Conservation (phyloP, 2,797 vertebrate species). For the Clarias fuscus region DNA sequence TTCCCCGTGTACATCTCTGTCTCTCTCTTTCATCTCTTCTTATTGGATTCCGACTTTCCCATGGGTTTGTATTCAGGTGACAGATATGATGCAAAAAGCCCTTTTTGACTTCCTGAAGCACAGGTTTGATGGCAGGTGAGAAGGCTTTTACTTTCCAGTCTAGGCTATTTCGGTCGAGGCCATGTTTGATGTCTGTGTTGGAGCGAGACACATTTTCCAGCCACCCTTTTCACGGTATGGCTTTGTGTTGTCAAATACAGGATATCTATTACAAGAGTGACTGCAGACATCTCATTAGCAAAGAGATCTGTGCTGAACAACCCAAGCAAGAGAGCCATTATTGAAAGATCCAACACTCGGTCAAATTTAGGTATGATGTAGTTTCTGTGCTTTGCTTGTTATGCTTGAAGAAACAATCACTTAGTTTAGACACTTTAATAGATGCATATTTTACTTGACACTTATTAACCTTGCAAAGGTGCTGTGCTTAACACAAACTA, state of each 20-base stretch:
- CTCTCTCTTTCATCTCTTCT: slow-evolving; percentile 55
- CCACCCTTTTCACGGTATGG: slow-evolving; percentile 15
- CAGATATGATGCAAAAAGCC: slow-evolving; percentile 99
- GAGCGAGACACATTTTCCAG: not conserved
- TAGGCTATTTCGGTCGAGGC: not conserved
- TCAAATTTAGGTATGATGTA: slow-evolving; percentile 88
- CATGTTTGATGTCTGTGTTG: not conserved
- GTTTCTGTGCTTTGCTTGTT: not conserved
- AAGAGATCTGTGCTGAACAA: slow-evolving; percentile 99
- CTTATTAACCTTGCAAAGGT: not conserved
- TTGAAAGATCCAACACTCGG: slow-evolving; percentile 95
- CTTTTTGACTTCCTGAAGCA: slow-evolving; percentile 99
- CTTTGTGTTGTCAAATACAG: slow-evolving; percentile 65
- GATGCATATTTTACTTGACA: not conserved
- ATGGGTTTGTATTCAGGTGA: slow-evolving; percentile 81
- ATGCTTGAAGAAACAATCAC: not conserved
- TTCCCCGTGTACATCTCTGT: slow-evolving; percentile 35
- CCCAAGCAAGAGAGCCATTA: slow-evolving; percentile 97
- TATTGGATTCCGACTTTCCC: slow-evolving; percentile 55
- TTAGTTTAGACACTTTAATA: not conserved
- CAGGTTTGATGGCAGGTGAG: slow-evolving; percentile 99
- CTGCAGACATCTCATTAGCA: slow-evolving; percentile 97
- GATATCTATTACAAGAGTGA: slow-evolving; percentile 98
- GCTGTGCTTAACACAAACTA: not conserved
- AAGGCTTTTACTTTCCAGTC: slow-evolving; percentile 24